Evolutionary conservation across 1,140 invertebrate genomes (phyloP).

Genomic region (Berghia stephanieae): DNA sequence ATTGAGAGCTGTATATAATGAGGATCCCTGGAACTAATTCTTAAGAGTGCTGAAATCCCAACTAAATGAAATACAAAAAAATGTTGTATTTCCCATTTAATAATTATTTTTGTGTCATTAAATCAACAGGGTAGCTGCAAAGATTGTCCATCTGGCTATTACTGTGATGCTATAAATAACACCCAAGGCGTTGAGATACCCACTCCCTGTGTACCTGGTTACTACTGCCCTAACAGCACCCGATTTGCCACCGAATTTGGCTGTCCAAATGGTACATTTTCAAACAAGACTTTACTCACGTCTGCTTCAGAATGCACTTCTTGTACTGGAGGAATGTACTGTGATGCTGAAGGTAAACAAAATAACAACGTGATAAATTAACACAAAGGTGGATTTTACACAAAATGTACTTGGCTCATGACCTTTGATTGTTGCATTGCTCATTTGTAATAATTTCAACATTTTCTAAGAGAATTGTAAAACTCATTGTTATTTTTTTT

Average conservation of each 20-base stretch:
- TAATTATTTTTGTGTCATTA: constrained; percentile 9
- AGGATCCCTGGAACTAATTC: too few species aligned
- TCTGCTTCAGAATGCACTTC: constrained; percentile 47
- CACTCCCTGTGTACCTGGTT: constrained; percentile 48
- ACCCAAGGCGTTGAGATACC: constrained; percentile 61
- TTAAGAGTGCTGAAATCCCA: too few species aligned
- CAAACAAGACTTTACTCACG: constrained; percentile 40
- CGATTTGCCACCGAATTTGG: constrained; percentile 49
- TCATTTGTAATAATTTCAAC: too few species aligned
- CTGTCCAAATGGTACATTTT: constrained; percentile 58
- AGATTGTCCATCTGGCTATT: constrained; percentile 54
- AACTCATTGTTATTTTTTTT: too few species aligned
- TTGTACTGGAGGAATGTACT: constrained; percentile 48
- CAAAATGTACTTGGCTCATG: background rate
- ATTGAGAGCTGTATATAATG: too few species aligned
- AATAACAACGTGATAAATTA: background rate
- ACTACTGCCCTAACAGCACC: constrained; percentile 57
- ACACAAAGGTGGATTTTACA: background rate
- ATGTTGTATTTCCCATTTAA: background rate
- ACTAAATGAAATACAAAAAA: constrained; percentile 11
- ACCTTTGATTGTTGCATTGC: too few species aligned
- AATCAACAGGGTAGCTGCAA: constrained; percentile 59
- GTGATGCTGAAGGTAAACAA: constrained; percentile 32
- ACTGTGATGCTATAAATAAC: constrained; percentile 60
- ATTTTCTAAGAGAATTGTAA: too few species aligned